Conservation (phyloP, 2,797 vertebrate species). For the Sebastiscus tertius region DNA sequence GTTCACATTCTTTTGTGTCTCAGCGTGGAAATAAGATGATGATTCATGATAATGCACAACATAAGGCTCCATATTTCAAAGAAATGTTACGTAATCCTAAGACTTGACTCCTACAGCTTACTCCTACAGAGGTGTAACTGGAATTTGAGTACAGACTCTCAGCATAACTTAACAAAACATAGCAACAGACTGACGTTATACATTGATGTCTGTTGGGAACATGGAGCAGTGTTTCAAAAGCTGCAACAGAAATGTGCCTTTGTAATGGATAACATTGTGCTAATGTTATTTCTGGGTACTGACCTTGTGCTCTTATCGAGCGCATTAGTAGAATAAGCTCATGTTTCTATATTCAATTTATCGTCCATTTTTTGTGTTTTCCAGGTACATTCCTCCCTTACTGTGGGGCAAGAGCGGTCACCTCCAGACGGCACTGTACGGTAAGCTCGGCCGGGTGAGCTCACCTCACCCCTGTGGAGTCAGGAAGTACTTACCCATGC, state of each 20-base stretch:
- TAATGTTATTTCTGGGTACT: background rate
- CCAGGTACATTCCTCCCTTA: constrained; percentile 95
- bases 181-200: constrained; percentile 9
- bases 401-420: constrained; percentile 99
- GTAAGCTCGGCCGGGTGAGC: constrained; percentile 94
- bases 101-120: constrained; percentile 45
- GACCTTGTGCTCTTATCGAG: background rate
- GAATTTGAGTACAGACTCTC: constrained; percentile 10
- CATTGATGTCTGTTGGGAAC: background rate
- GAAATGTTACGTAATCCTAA: constrained; percentile 35
- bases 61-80: constrained; percentile 21
- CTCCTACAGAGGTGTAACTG: constrained; percentile 35
- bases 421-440: constrained; percentile 96
- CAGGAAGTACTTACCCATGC: constrained; percentile 95
- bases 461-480: constrained; percentile 91
- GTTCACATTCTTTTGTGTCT: constrained; percentile 4
- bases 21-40: constrained; percentile 2
- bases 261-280: background rate
- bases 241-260: constrained; percentile 14
- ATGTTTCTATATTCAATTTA: constrained; percentile 15
- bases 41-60: constrained; percentile 25
- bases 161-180: constrained; percentile 22
- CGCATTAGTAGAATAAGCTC: background rate
- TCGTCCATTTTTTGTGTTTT: constrained; percentile 2
- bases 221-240: background rate